Percentiles rank a stretch among this genome's conserved stretches.
Evolutionary conservation across 2,888 invertebrate species (phyloP).

Genomic region (Apotomis capreana): DNA sequence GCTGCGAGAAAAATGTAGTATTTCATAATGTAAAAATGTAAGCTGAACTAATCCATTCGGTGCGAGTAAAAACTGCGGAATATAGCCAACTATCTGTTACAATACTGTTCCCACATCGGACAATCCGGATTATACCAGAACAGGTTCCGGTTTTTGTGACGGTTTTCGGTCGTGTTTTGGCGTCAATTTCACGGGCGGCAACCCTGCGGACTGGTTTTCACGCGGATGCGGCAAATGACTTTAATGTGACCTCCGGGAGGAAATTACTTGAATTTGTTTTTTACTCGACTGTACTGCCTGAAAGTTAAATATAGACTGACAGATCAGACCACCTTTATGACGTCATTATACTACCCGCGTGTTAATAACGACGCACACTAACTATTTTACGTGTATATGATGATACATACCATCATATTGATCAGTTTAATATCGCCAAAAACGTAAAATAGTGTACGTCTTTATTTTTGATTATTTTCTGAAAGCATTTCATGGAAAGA

Average conservation of each 20-base stretch:
- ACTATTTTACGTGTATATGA: too few species aligned
- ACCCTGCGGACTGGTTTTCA: constrained; percentile 11
- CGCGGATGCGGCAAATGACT: constrained; percentile 7
- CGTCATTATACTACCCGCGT: too few species aligned
- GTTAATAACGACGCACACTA: too few species aligned
- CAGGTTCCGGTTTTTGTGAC: neutral
- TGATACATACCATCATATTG: too few species aligned
- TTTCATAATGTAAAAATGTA: neutral
- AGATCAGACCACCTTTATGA: too few species aligned
- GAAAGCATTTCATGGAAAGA: too few species aligned
- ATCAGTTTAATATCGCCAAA: too few species aligned
- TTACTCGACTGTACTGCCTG: neutral
- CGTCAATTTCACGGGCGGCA: constrained; percentile 10
- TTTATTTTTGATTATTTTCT: too few species aligned
- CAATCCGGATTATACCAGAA: constrained; percentile 18
- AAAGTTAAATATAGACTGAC: neutral
- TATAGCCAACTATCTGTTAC: constrained; percentile 6
- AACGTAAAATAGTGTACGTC: too few species aligned
- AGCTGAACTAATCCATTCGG: neutral
- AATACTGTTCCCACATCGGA: constrained; percentile 19
- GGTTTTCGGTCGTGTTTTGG: neutral
- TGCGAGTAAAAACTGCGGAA: neutral
- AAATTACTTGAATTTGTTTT: neutral
- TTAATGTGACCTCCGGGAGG: neutral
- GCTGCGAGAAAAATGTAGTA: too few species aligned